Evolutionary conservation across 2,113 vertebrate genomes (phyloP), one percentile per base, ranked within the genome.

Genomic region (Dasyprocta punctata): DNA sequence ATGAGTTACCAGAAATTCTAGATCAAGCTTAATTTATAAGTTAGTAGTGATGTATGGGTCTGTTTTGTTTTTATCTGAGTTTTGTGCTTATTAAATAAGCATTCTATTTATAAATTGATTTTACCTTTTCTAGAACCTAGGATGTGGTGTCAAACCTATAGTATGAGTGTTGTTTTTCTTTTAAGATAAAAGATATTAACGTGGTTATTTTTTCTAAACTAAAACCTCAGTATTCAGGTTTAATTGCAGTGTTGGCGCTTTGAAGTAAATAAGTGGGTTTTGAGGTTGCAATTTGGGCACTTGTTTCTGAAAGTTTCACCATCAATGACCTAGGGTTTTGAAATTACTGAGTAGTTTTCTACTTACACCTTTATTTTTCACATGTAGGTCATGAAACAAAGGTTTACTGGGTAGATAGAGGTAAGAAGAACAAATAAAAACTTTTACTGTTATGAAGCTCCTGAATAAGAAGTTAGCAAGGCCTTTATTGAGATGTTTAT

Each of bases 61-160:
- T n/a, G 26, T 61, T 44, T 6, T 75, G 9, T 28, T 75, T 75
- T 38, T 38, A 22, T 38, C n/a, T 71, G 67, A 7, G 9, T 22
- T 71, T 22, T 71, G 19, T 3, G 26, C 17, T 61, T 44, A 86
- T 47, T 75, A 60, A 60, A 83, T 61, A 69, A 69, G 4, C 2
- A 63, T 80, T 95, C 71, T 89, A 95, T 24, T 77, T 94, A 67
- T 16, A 92, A 86, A 69, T 13, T 47, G 49, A 71, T 54, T 84
- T 90, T 41, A 84, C 20, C 8, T 65, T 28, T 78, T 82, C n/a
- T 49, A 84, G 30, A 77, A 78, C 22, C 38, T 78, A 54, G 56
- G 77, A 8, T 7, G 19, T 38, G 19, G 19, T 38, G 3, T 9
- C 19, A 2, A 71, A 38, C 3, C 67, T 20, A n/a, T 22, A n/a